Evolutionary conservation across 2,113 vertebrate species (phyloP).

Genomic region (Myrmophylax atrothorax): DNA sequence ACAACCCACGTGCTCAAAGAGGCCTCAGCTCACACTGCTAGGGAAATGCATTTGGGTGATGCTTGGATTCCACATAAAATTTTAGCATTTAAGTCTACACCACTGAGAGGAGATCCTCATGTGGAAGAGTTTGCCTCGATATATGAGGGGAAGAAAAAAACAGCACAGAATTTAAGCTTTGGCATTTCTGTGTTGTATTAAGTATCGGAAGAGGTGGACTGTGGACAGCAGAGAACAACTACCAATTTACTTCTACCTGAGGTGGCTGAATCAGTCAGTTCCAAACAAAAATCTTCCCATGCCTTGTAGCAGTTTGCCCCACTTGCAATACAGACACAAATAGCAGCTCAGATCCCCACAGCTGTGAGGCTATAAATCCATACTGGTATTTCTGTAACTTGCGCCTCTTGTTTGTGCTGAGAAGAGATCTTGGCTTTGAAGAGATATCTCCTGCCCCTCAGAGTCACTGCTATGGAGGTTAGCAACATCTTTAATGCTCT

Average conservation of each 20-base stretch:
- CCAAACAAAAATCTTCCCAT: neutral
- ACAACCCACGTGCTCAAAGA: neutral
- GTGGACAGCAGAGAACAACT: neutral
- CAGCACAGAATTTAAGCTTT: neutral
- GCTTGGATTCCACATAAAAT: neutral
- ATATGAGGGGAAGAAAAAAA: neutral
- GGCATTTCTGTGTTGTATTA: neutral
- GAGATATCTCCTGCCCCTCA: neutral
- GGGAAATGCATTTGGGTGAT: neutral
- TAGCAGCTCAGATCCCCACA: neutral
- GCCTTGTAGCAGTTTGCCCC: neutral
- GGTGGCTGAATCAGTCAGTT: neutral
- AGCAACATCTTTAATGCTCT: neutral
- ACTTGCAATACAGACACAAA: neutral
- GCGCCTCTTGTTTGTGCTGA: neutral
- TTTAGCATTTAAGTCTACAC: neutral
- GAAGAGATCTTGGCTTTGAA: neutral
- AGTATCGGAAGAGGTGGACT: neutral
- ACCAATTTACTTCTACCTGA: neutral
- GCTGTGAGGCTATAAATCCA: slow-evolving; percentile 1
- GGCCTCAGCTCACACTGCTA: neutral
- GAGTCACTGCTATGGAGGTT: neutral
- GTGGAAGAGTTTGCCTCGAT: neutral
- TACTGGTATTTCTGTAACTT: neutral
- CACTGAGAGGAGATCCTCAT: neutral